Evolutionary conservation across 2,888 invertebrate species (phyloP).

Genomic region (Gymnosoma rotundatum): DNA sequence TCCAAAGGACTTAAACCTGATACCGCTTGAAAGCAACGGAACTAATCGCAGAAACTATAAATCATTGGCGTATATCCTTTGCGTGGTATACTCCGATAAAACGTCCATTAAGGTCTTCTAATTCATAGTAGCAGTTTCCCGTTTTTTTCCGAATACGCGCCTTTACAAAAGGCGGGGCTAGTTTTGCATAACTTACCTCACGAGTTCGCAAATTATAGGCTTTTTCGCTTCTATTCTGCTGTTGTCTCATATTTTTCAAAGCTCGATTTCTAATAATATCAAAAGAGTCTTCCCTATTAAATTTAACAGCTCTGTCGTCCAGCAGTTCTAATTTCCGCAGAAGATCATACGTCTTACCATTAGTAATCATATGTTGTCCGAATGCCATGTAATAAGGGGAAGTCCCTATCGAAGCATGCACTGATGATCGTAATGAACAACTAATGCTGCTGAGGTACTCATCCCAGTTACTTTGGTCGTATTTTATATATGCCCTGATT

Average conservation of each 20-base stretch:
- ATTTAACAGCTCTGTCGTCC: no score
- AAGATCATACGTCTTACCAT: constrained; percentile 10
- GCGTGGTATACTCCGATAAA: no score
- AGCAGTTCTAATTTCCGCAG: no score
- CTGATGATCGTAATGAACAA: constrained; percentile 37
- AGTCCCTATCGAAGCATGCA: constrained; percentile 36
- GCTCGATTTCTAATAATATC: constrained; percentile 9
- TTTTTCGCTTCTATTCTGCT: constrained; percentile 7
- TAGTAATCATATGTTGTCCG: constrained; percentile 32
- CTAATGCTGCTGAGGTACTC: constrained; percentile 22
- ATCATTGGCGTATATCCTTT: no score
- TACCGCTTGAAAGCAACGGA: no score
- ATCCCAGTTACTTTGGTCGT: constrained; percentile 30
- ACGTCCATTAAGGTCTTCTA: no score
- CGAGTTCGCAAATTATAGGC: constrained; percentile 30
- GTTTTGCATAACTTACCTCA: not conserved
- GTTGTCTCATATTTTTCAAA: not conserved
- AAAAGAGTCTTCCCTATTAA: no score
- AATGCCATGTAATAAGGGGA: constrained; percentile 36
- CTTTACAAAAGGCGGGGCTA: no score
- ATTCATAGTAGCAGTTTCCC: no score
- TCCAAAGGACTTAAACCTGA: no score
- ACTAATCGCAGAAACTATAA: no score
- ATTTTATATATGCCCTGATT: constrained; percentile 42
- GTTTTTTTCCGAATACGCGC: no score